Evolutionary conservation across 2,113 vertebrate genomes (phyloP).

Genomic region (Bufo gargarizans): DNA sequence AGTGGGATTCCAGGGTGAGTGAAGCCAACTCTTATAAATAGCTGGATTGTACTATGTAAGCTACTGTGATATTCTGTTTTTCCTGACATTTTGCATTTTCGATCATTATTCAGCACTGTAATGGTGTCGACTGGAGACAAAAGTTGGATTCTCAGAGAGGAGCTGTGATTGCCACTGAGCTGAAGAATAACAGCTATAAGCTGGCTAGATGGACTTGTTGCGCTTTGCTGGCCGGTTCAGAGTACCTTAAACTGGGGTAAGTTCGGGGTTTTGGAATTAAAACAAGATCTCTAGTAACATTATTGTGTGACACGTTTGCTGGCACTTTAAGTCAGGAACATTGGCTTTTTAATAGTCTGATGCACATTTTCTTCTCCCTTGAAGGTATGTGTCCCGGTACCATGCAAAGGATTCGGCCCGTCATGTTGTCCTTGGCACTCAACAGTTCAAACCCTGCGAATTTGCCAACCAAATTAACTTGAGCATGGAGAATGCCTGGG

Average conservation of each 20-base stretch:
- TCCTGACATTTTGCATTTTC: not conserved
- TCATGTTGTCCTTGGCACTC: slow-evolving; percentile 93
- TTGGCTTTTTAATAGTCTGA: not conserved
- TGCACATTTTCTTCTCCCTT: not conserved
- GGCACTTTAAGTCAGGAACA: not conserved
- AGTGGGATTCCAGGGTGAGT: slow-evolving; percentile 97
- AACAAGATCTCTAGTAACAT: not conserved
- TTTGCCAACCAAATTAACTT: slow-evolving; percentile 99
- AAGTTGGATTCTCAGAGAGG: slow-evolving; percentile 98
- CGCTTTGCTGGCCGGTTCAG: slow-evolving; percentile 91
- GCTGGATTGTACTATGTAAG: not conserved
- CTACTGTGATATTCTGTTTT: not conserved
- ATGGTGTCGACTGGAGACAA: slow-evolving; percentile 98
- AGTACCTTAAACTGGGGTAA: slow-evolving; percentile 98
- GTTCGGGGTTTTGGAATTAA: slow-evolving; percentile 47
- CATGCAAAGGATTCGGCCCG: slow-evolving; percentile 94
- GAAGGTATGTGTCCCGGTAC: slow-evolving; percentile 94
- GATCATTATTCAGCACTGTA: slow-evolving; percentile 82
- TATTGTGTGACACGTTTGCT: not conserved
- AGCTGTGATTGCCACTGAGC: slow-evolving; percentile 94
- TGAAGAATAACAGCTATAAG: slow-evolving; percentile 99
- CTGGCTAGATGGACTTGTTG: slow-evolving; percentile 97
- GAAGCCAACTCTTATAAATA: not conserved
- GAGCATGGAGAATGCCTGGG: slow-evolving; percentile 98
- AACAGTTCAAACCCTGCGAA: slow-evolving; percentile 99